phyloP scores from a whole-genome alignment of 2,113 vertebrate genomes.

The Hystrix brachyura region DNA sequence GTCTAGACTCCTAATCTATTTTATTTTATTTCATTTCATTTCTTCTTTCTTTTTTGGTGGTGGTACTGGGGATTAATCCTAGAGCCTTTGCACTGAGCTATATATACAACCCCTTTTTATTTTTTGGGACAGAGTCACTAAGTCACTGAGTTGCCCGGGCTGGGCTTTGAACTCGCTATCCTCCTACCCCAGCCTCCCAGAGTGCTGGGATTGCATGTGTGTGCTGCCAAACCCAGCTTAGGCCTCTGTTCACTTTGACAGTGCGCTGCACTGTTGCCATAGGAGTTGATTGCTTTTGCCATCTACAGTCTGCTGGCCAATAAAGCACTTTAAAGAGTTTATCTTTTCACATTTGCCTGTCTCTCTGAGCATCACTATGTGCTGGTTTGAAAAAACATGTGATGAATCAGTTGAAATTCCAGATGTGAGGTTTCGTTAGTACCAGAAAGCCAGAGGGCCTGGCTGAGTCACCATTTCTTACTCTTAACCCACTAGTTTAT shows the following conservation, averaged over 20 bases:
- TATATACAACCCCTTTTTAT: neutral
- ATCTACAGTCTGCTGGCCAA: neutral
- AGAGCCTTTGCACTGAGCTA: neutral
- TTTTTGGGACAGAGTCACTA: neutral
- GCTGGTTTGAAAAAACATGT: neutral
- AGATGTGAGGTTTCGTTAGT: neutral
- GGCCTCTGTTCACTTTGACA: neutral
- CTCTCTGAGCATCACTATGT: neutral
- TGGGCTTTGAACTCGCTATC: neutral
- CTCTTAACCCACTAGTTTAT: neutral
- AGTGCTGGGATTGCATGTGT: neutral
- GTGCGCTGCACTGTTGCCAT: fast-evolving
- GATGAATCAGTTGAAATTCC: neutral
- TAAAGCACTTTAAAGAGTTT: neutral
- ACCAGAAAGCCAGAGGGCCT: neutral
- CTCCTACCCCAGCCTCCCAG: neutral
- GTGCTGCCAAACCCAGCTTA: neutral
- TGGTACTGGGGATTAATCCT: neutral
- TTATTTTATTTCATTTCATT: neutral
- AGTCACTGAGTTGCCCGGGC: neutral
- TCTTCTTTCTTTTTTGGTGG: neutral
- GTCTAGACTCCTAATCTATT: neutral
- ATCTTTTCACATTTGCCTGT: neutral
- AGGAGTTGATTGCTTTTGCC: neutral
- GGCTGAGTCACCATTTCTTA: neutral